These are phyloP conservation scores for Catocala fraxini DNA, from an alignment of 2,888 invertebrate genomes.

Conservation along the genomic window DNA sequence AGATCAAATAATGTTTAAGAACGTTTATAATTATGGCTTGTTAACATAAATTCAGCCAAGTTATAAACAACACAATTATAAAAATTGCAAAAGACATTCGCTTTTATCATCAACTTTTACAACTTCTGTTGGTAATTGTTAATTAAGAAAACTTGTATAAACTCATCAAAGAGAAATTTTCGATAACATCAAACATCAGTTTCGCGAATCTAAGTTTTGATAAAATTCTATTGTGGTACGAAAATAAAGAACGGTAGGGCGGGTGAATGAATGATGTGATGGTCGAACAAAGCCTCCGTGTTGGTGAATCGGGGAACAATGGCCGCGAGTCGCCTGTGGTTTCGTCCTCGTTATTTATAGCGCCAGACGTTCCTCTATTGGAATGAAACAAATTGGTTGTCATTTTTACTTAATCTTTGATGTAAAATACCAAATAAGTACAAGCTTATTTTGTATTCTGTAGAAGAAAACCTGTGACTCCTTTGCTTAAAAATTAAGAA, in stretches of 20 bases:
- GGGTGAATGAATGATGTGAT: no score
- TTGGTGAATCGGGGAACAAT: slow-evolving; percentile 7
- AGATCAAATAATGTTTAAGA: no score
- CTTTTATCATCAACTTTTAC: slow-evolving; percentile 11
- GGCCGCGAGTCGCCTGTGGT: no score
- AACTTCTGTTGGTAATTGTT: slow-evolving; percentile 14
- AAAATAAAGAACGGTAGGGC: no score
- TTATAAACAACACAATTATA: neutral
- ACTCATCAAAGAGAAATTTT: slow-evolving; percentile 10
- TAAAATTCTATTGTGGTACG: no score
- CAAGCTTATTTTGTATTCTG: neutral
- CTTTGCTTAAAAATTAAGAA: no score
- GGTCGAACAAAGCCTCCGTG: neutral
- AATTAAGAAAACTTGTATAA: slow-evolving; percentile 15
- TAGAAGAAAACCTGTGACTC: neutral
- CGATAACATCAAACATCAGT: neutral
- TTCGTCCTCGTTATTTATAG: no score
- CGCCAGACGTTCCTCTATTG: slow-evolving; percentile 4
- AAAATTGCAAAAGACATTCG: neutral
- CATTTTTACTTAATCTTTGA: slow-evolving; percentile 10
- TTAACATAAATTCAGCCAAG: no score
- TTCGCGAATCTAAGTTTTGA: neutral
- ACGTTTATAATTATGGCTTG: no score
- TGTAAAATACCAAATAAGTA: neutral
- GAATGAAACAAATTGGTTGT: slow-evolving; percentile 14